These are phyloP conservation scores for Hypomecis punctinalis DNA, from an alignment of 2,888 invertebrate species.

Conservation along the genomic window DNA sequence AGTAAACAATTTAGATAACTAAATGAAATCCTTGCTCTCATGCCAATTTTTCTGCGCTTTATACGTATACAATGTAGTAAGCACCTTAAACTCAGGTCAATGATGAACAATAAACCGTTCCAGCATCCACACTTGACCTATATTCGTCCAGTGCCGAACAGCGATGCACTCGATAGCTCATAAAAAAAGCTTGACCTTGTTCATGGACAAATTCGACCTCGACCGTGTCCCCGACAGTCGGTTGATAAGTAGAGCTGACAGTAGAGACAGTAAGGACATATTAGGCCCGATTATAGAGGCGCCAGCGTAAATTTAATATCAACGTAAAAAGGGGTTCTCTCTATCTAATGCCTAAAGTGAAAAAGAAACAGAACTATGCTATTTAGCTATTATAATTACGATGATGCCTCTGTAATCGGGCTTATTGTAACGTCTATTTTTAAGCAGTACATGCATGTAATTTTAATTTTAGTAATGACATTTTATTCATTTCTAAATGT, in stretches of 20 bases:
- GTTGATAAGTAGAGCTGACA: conserved; percentile 37
- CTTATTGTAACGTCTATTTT: not conserved
- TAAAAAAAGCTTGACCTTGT: conserved; percentile 46
- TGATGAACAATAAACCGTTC: not conserved
- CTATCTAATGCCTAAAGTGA: too few relatives aligned
- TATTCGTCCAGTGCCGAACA: not conserved
- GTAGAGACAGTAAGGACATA: conserved; percentile 11
- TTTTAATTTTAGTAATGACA: not conserved
- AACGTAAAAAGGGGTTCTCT: too few relatives aligned
- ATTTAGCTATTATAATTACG: too few relatives aligned
- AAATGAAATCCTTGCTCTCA: too few relatives aligned
- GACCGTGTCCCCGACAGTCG: conserved; percentile 46
- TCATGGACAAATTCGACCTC: conserved; percentile 52
- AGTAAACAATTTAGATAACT: too few relatives aligned
- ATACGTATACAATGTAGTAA: too few relatives aligned
- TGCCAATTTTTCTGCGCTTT: too few relatives aligned
- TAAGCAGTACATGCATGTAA: not conserved
- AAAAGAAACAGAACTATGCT: too few relatives aligned
- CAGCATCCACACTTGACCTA: not conserved
- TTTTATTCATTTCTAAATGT: too few relatives aligned
- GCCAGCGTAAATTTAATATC: too few relatives aligned
- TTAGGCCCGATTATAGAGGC: too few relatives aligned
- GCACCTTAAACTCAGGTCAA: not conserved
- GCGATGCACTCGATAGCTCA: not conserved
- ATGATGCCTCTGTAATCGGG: too few relatives aligned